A percentile compares a stretch with the other conserved stretches of the same genome.
These are phyloP conservation scores for Thaumatotibia leucotreta DNA, from an alignment of 1,140 invertebrate genomes.

Conservation along the genomic window DNA sequence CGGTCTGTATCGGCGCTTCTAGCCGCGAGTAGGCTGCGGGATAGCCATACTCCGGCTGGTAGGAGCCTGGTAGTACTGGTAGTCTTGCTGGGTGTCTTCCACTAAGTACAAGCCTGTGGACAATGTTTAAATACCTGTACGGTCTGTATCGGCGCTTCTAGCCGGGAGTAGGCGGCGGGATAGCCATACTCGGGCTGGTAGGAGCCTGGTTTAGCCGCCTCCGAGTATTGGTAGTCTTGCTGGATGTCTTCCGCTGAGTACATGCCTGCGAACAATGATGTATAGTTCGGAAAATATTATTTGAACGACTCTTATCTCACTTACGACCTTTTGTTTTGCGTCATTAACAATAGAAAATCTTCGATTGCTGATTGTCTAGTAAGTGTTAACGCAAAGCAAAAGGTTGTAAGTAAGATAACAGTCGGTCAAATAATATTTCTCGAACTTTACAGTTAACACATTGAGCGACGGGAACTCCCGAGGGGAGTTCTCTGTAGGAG, in stretches of 20 bases:
- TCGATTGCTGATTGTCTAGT: too few species aligned
- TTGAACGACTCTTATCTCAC: too few species aligned
- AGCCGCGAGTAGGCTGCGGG: conserved; percentile 51
- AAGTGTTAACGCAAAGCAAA: too few species aligned
- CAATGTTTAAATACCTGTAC: conserved; percentile 21
- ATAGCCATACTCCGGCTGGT: conserved; percentile 54
- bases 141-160: conserved; percentile 34
- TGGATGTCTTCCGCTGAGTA: conserved; percentile 67
- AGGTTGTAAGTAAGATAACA: too few species aligned
- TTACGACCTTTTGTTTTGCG: too few species aligned
- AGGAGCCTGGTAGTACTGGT: conserved; percentile 57
- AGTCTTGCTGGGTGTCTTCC: conserved; percentile 60
- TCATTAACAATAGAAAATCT: too few species aligned
- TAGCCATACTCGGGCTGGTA: conserved; percentile 60
- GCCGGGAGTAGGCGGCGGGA: conserved; percentile 47
- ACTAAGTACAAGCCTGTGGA: conserved; percentile 56
- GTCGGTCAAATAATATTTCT: too few species aligned
- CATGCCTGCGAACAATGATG: conserved; percentile 42
- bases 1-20: conserved; percentile 32
- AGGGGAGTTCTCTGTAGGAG: too few species aligned
- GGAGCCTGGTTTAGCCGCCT: conserved; percentile 48
- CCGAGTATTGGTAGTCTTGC: conserved; percentile 59
- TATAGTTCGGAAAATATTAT: not conserved
- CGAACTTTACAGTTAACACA: too few species aligned
- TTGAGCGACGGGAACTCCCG: too few species aligned